phyloP scores from a whole-genome alignment of 1,140 invertebrate genomes.

The Bombyx mandarina region DNA sequence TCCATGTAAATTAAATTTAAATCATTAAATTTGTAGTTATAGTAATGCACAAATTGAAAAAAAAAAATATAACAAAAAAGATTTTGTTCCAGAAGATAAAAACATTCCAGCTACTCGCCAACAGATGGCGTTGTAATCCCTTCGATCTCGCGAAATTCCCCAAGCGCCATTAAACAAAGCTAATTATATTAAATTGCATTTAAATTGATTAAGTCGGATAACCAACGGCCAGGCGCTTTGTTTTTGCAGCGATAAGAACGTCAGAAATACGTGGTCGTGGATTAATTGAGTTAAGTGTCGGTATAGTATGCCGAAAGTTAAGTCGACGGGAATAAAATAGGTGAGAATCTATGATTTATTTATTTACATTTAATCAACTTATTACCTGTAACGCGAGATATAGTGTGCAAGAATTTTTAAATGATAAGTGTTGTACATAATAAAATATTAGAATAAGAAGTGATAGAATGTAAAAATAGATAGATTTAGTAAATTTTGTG shows the following conservation, averaged over 20 bases:
- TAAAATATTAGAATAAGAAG: too few relatives aligned
- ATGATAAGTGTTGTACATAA: too few relatives aligned
- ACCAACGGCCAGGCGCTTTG: constrained; percentile 6
- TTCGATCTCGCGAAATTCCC: constrained; percentile 2
- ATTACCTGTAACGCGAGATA: too few relatives aligned
- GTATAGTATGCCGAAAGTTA: too few relatives aligned
- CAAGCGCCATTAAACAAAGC: constrained; percentile 19
- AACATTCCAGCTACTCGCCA: constrained; percentile 24
- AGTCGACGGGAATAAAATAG: too few relatives aligned
- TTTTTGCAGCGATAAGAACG: not conserved
- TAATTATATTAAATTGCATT: constrained; percentile 40
- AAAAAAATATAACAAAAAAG: not conserved
- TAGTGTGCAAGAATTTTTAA: too few relatives aligned
- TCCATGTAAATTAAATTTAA: too few relatives aligned
- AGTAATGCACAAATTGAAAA: not conserved
- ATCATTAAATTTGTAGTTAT: not conserved
- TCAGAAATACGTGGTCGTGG: not conserved
- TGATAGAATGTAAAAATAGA: too few relatives aligned
- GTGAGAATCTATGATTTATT: too few relatives aligned
- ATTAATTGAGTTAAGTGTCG: too few relatives aligned
- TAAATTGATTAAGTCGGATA: constrained; percentile 36
- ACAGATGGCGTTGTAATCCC: constrained; percentile 33
- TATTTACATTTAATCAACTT: too few relatives aligned
- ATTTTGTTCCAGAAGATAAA: not conserved
- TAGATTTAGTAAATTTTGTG: too few relatives aligned